Evolutionary conservation across 2,888 invertebrate genomes (phyloP).

Genomic region (Graphium colonna): DNA sequence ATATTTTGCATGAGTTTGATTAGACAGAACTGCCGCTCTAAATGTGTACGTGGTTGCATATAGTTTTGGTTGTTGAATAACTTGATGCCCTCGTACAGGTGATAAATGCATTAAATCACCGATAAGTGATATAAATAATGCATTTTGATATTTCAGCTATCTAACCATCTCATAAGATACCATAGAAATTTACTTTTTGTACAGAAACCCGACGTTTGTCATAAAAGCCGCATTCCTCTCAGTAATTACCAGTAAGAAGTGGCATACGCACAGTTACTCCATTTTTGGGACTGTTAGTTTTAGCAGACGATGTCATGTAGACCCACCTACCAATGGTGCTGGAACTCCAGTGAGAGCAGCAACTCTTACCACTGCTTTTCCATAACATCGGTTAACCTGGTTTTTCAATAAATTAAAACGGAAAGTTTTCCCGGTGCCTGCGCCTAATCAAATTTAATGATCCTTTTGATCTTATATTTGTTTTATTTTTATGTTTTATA

Average conservation of each 20-base stretch:
- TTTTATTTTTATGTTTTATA: no score
- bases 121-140: constrained; percentile 25
- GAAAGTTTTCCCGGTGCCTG: constrained; percentile 30
- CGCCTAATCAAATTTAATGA: no score
- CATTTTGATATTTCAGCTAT: constrained; percentile 25
- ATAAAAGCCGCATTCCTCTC: constrained; percentile 32
- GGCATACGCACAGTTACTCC: constrained; percentile 31
- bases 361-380: constrained; percentile 29
- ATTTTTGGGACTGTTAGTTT: constrained; percentile 34
- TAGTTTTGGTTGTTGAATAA: constrained; percentile 27
- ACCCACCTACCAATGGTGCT: constrained; percentile 30
- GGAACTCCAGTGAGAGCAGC: constrained; percentile 40
- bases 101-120: constrained; percentile 30
- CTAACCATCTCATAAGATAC: constrained; percentile 28
- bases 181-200: no score
- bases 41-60: constrained; percentile 23
- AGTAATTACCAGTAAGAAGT: constrained; percentile 31
- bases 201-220: no score
- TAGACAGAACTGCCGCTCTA: constrained; percentile 10
- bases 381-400: no score
- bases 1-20: constrained; percentile 25
- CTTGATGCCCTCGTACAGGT: no score
- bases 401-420: constrained; percentile 26
- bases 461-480: no score
- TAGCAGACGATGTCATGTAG: constrained; percentile 28